Evolutionary conservation across 2,888 invertebrate genomes (phyloP), one percentile per base, ranked within the genome.

Genomic region (Spilarctia lutea): DNA sequence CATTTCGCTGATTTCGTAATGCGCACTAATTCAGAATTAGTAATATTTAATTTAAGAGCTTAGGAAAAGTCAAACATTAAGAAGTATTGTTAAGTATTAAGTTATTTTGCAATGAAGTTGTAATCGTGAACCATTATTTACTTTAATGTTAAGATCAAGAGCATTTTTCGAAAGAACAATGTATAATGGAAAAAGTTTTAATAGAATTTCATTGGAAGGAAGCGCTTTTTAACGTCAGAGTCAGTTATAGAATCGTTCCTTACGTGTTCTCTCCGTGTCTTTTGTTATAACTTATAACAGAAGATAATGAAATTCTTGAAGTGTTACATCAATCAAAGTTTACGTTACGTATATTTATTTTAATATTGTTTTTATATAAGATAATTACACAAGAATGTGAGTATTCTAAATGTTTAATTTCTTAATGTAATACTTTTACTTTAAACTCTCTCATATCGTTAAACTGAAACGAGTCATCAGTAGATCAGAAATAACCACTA

Each of bases 101-200:
- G 84, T 87, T 88, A 88, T 89, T 90, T 89, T 75, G 82, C 83
- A 89, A 90, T 90, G 88, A 89, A 85, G 85, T 85, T 85, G 80
- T 88, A 91, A 91, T 90, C 87, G 88, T 88, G 87, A 84, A 87
- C 86, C 87, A 89, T 91, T 88, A 91, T 89, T 88, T 90, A 91
- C 89, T 90, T 91, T 88, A 91, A 89, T 89, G 88, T 88, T 89
- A 86, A 77, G 89, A 91, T 90, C 86, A 91, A 91, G 91, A 89
- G 86, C 88, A 91, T 93, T 93, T 93, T 92, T 91, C 88, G 89
- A 89, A 91, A 91, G 90, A 89, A 89, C 87, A 91, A 91, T 92
- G 90, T 93, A 93, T 93, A 94, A 95, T 94, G 93, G 93, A 93
- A 94, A 94, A 94, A 95, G 92, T 95, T 95, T 94, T 93, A 94